Base-by-base conservation (phyloP, 2,113 vertebrate species). In the Corythoichthys intestinalis region DNA sequence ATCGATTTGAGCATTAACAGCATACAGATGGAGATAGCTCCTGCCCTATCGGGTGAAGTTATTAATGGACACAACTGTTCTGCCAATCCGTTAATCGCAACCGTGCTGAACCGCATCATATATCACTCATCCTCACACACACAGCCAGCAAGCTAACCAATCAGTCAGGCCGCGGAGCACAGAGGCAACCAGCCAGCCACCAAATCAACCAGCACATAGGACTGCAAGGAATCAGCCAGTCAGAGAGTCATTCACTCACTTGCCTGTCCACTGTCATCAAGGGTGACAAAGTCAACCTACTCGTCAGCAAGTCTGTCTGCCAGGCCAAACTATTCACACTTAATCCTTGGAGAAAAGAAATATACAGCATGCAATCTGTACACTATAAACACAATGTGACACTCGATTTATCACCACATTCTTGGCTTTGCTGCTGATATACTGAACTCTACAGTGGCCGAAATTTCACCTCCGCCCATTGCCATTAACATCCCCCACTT, bases 51-150 rank as follows among this genome's bases (percentile, higher is more conserved):
- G 82, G 82, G 79, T 70, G 75, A 72, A 83, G 81, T 85, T 85
- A 82, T 85, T 86, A 87, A 88, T 87, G 86, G 81, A 82, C 72
- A 80, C 80, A 80, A 83, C 76, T 75, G 71, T 80, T 82, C 81
- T 83, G 85, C 83, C 86, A 86, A 84, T 88, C 76, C 73, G 78
- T 86, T 87, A 87, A 90, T 87, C 79, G 70, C 82, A 83, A 84
- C 79, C 74, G 77, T 72, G 61, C 75, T 65, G 71, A 84, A 87
- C 86, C 86, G 71, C 84, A 85, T 83, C 80, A 74, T 89, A 86
- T 85, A 85, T 91, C 82, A 90, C 77, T 68, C 82, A 74, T 78
- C 77, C 81, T 78, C 76, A 39, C 67, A 70, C 35, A 38, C 77
- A 82, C 77, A 84, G 77, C 71, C 66, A 70, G 71, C 76, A 69